These are phyloP conservation scores for Lepus europaeus DNA, from an alignment of 2,113 vertebrate species.

Conservation along the genomic window DNA sequence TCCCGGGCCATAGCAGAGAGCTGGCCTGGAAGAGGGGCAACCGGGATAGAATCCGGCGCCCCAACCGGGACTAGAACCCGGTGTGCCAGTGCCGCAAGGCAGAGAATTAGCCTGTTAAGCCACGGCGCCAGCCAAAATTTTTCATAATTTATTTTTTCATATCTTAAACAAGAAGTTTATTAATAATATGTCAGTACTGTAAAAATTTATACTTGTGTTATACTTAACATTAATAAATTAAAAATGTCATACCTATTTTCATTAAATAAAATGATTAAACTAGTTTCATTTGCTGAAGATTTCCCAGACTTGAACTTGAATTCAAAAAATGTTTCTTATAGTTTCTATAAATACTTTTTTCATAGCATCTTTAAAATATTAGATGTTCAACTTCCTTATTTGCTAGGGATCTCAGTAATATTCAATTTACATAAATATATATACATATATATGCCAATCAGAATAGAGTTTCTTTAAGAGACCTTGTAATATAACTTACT, in stretches of 20 bases:
- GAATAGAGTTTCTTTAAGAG: not conserved
- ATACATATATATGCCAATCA: not conserved
- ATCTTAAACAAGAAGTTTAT: not conserved
- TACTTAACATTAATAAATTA: not conserved
- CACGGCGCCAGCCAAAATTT: not conserved
- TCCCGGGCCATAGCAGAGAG: no score
- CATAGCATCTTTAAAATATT: not conserved
- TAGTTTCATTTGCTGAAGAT: not conserved
- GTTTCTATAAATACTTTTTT: not conserved
- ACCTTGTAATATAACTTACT: not conserved
- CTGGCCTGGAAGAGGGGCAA: no score
- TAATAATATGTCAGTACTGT: not conserved
- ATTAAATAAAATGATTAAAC: conserved; percentile 23
- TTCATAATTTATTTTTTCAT: not conserved
- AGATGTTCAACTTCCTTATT: not conserved
- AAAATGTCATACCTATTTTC: not conserved
- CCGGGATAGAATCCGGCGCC: no score
- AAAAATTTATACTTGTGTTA: not conserved
- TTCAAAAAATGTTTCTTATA: conserved; percentile 14
- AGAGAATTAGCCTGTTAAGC: no score
- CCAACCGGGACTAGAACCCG: no score
- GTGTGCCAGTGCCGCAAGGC: no score
- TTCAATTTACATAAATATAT: not conserved
- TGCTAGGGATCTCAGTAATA: not conserved
- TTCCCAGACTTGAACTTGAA: not conserved